Conservation (phyloP, 2,888 invertebrate species). For the Ctenicera cuprea region DNA sequence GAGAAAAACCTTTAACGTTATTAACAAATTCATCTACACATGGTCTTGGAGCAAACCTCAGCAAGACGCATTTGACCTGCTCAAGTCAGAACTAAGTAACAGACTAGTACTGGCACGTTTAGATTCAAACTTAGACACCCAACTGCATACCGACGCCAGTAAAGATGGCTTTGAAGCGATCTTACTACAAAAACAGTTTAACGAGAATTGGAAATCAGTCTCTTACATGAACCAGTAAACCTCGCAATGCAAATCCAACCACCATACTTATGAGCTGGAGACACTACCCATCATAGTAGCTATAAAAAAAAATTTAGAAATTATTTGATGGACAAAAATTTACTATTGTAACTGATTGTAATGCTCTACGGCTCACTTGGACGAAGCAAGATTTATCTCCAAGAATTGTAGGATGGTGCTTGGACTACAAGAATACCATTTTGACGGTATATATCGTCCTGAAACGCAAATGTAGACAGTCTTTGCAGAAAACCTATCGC, state of each 20-base stretch:
- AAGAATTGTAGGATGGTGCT: slow-evolving; percentile 56
- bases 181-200: slow-evolving; percentile 40
- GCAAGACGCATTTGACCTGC: slow-evolving; percentile 47
- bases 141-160: slow-evolving; percentile 61
- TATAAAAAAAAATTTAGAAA: slow-evolving; percentile 63
- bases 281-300: slow-evolving; percentile 64
- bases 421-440: slow-evolving; percentile 55
- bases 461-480: slow-evolving; percentile 52
- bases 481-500: slow-evolving; percentile 33
- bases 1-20: slow-evolving; percentile 2
- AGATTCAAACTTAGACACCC: slow-evolving; percentile 45
- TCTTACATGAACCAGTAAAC: slow-evolving; percentile 63
- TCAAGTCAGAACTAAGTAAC: slow-evolving; percentile 52
- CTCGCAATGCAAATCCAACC: slow-evolving; percentile 45
- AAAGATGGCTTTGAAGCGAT: slow-evolving; percentile 58
- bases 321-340: slow-evolving; percentile 60
- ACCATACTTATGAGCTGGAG: slow-evolving; percentile 65
- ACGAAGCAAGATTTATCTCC: slow-evolving; percentile 46
- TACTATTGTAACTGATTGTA: slow-evolving; percentile 53
- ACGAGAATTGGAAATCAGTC: slow-evolving; percentile 55
- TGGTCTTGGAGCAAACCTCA: slow-evolving; percentile 20
- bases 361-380: slow-evolving; percentile 45
- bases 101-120: slow-evolving; percentile 46
- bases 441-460: slow-evolving; percentile 51
- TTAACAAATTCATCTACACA: neutral